Conservation (phyloP, 2,888 invertebrate species). For the Caenorhabditis becei region DNA sequence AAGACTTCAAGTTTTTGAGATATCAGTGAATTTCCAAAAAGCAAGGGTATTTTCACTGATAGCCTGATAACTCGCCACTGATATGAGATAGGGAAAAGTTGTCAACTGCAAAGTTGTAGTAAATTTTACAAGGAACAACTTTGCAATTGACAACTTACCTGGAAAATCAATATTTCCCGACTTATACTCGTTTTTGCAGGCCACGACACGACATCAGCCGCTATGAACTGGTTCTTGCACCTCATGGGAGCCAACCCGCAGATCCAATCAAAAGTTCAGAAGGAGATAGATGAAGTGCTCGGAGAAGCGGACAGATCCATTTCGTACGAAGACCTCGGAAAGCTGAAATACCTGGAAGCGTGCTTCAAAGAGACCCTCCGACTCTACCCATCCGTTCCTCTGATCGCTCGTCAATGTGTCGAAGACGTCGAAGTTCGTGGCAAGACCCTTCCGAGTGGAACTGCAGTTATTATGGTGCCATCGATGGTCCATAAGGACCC, state of each 20-base stretch:
- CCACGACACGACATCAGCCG: constrained; percentile 91
- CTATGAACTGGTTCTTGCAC: constrained; percentile 91
- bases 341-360: constrained; percentile 83
- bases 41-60: too few relatives aligned
- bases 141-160: neutral
- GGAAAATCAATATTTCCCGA: too few relatives aligned
- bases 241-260: constrained; percentile 90
- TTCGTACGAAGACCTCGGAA: constrained; percentile 83
- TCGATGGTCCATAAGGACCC: constrained; percentile 82
- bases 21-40: too few relatives aligned
- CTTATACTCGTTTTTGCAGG: constrained; percentile 85
- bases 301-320: constrained; percentile 80
- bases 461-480: constrained; percentile 80
- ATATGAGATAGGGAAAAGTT: too few relatives aligned
- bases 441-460: constrained; percentile 81
- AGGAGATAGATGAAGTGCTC: constrained; percentile 82
- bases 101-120: neutral
- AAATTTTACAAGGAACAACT: neutral
- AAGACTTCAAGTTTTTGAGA: too few relatives aligned
- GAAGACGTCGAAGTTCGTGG: constrained; percentile 80
- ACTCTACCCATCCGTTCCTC: constrained; percentile 80
- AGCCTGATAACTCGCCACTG: too few relatives aligned
- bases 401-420: constrained; percentile 78
- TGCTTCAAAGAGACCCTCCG: constrained; percentile 80
- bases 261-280: constrained; percentile 86